Evolutionary conservation across 2,113 vertebrate genomes (phyloP), one percentile per base, ranked within the genome.

Genomic region (Chiloscyllium plagiosum): DNA sequence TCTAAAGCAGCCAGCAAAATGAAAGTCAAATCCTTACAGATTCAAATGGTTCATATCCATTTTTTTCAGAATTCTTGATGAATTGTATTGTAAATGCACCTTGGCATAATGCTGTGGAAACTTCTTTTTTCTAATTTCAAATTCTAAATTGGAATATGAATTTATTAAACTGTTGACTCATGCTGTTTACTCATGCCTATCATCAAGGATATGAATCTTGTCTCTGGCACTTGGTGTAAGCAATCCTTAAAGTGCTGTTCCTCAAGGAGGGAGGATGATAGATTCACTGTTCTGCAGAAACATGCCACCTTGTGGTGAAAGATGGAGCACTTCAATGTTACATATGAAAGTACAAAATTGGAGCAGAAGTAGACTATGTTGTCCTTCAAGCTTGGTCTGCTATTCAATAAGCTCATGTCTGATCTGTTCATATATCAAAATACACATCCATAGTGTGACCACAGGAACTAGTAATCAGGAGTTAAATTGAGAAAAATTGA

Each of bases 11-110:
- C 65, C 42, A 95, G 68, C 37, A 72, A 50, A 50, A 72, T 50
- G 10, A 33, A 95, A 95, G 68, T 26, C 37, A 94, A 94, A 94
- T 94, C 65, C 22, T 69, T 24, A 47, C 37, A 69, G 37, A 42
- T 7, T 22, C 17, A 68, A 61, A 8, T 68, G 33, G 33, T 93
- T 94, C 37, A 69, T 22, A 24, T 94, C 37, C 15, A 47, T 19
- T 69, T 94, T 47, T 94, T 33, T 19, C 90, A 94, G 92, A 69
- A 47, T 94, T 42, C 69, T 94, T 69, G 92, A 94, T 94, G 56
- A 61, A 12, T 61, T 65, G 42, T 47, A 66, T 69, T 4, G 2
- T 3, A 94, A 47, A 68, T 17, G 42, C n/a, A 68, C 66, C 8
- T n/a, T n/a, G 7, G 7, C 66, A 4, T 94, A 42, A 94, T 37